A percentile compares a stretch with the other conserved stretches of the same genome.
Evolutionary conservation across 2,797 vertebrate species (phyloP).

Genomic region (Gallinago nigripennis): DNA sequence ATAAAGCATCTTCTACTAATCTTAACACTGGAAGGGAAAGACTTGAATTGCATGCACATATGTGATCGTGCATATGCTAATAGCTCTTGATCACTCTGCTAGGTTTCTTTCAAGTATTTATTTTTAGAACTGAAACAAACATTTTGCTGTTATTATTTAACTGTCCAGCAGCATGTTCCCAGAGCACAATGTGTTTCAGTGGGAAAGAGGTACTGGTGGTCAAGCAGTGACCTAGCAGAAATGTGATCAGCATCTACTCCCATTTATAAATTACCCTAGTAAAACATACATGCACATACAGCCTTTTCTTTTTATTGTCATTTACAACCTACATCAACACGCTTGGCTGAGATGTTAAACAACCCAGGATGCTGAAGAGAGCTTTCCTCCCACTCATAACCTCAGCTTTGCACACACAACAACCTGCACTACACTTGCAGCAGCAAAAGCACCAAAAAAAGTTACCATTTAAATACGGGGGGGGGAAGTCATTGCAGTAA

Average conservation of each 20-base stretch:
- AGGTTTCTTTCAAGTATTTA: not conserved
- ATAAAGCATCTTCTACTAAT: not conserved
- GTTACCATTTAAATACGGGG: not conserved
- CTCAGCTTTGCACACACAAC: not conserved
- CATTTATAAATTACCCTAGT: not conserved
- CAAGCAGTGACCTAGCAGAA: not conserved
- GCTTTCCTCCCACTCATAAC: not conserved
- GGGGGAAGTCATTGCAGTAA: not conserved
- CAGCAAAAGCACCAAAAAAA: not conserved
- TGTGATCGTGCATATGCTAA: accelerated
- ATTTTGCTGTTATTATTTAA: not conserved
- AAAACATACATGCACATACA: not conserved
- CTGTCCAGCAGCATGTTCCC: not conserved
- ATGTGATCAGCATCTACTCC: not conserved
- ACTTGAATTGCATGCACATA: accelerated
- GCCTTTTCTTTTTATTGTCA: not conserved
- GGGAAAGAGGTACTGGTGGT: not conserved
- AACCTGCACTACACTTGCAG: not conserved
- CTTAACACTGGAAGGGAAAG: not conserved
- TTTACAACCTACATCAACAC: not conserved
- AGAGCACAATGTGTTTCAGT: not conserved
- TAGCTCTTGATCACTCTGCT: not conserved
- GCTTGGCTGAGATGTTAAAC: not conserved
- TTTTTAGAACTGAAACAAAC: not conserved
- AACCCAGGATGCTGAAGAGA: not conserved